phyloP scores from a whole-genome alignment of 2,888 invertebrate genomes.

The Gari tellinella region DNA sequence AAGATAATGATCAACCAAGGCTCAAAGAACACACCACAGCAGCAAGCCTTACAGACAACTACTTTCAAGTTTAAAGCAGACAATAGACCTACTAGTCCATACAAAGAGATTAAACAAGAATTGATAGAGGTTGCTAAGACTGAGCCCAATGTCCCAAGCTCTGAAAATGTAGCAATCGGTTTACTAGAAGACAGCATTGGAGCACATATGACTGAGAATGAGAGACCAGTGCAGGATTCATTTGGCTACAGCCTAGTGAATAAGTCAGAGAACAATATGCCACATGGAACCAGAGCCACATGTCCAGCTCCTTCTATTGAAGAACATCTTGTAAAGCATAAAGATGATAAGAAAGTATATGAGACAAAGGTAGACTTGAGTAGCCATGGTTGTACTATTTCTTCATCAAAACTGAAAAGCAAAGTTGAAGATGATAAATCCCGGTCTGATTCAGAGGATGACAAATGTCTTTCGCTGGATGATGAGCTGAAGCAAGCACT shows the following conservation, averaged over 20 bases:
- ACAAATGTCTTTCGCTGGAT: slow-evolving; percentile 17
- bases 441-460: neutral
- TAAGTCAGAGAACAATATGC: neutral
- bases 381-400: no score
- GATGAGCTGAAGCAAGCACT: slow-evolving; percentile 34
- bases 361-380: no score
- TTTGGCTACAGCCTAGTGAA: neutral
- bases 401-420: no score
- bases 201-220: no score
- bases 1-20: slow-evolving; percentile 18
- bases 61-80: slow-evolving; percentile 36
- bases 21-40: neutral
- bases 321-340: neutral
- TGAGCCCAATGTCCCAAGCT: no score
- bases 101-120: slow-evolving; percentile 2
- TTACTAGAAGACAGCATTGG: no score
- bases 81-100: slow-evolving; percentile 8
- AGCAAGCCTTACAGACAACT: slow-evolving; percentile 19
- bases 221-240: no score
- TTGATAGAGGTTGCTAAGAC: neutral
- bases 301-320: neutral
- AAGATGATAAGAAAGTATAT: neutral
- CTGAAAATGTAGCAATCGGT: no score
- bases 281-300: neutral
- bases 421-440: no score